These are phyloP conservation scores for Drosophila fulvimacula DNA, from an alignment of 2,888 invertebrate species.

Conservation along the genomic window DNA sequence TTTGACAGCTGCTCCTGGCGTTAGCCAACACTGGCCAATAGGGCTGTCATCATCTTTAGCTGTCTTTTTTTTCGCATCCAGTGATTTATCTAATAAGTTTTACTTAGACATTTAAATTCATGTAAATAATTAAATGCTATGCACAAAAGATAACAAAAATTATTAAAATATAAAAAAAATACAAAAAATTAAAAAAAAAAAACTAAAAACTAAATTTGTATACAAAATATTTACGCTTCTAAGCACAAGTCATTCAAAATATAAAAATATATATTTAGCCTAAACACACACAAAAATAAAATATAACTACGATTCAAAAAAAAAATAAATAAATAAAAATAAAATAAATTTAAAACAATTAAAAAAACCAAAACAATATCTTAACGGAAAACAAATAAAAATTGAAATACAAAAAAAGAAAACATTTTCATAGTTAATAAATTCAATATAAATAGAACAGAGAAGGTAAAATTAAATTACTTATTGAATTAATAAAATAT, in stretches of 20 bases:
- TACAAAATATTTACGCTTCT: slow-evolving; percentile 63
- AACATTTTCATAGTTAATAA: slow-evolving; percentile 61
- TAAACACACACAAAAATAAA: slow-evolving; percentile 22
- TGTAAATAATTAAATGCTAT: slow-evolving; percentile 60
- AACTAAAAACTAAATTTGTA: slow-evolving; percentile 41
- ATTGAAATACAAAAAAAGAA: slow-evolving; percentile 15
- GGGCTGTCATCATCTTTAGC: slow-evolving; percentile 2
- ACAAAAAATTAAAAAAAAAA: slow-evolving; percentile 17
- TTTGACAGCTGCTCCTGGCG: background rate
- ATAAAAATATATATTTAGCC: slow-evolving; percentile 64
- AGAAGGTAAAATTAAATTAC: slow-evolving; percentile 52
- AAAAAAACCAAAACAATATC: slow-evolving; percentile 26
- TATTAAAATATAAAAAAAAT: slow-evolving; percentile 20
- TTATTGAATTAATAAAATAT: slow-evolving; percentile 55
- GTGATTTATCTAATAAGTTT: slow-evolving; percentile 82
- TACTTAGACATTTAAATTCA: slow-evolving; percentile 44
- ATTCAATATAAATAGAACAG: slow-evolving; percentile 36
- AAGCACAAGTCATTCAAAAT: slow-evolving; percentile 77
- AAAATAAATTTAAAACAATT: slow-evolving; percentile 24
- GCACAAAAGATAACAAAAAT: slow-evolving; percentile 19
- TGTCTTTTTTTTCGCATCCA: slow-evolving; percentile 71
- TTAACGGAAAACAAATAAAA: slow-evolving; percentile 23
- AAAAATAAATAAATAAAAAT: too few species aligned
- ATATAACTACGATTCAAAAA: slow-evolving; percentile 30
- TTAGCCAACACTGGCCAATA: slow-evolving; percentile 17